Percentiles rank a stretch among this genome's conserved stretches.
These are phyloP conservation scores for Agrochola lychnidis DNA, from an alignment of 2,888 invertebrate species.

Conservation along the genomic window DNA sequence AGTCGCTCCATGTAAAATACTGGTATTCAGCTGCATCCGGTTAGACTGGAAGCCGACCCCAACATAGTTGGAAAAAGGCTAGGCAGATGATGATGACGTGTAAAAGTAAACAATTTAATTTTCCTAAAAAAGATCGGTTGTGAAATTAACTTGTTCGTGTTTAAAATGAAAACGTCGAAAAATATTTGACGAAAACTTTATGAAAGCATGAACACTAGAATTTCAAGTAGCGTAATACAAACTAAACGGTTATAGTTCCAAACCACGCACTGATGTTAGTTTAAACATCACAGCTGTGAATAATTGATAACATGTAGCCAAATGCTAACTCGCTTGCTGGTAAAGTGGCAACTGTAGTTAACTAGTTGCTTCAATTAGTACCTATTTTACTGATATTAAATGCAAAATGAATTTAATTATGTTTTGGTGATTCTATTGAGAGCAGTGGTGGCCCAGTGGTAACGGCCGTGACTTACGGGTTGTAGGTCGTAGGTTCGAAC, in stretches of 20 bases:
- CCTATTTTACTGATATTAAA: neutral
- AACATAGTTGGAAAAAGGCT: too few relatives aligned
- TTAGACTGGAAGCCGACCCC: too few relatives aligned
- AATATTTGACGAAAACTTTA: neutral
- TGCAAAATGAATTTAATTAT: neutral
- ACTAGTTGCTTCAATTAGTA: constrained; percentile 29
- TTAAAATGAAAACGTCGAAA: neutral
- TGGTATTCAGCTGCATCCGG: too few relatives aligned
- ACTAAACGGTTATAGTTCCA: constrained; percentile 17
- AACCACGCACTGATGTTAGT: constrained; percentile 45
- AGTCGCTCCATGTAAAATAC: too few relatives aligned
- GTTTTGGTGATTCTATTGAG: neutral
- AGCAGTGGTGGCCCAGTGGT: too few relatives aligned
- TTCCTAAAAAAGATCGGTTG: neutral
- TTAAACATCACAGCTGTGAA: constrained; percentile 40
- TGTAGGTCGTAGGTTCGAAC: too few relatives aligned
- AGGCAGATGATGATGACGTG: too few relatives aligned
- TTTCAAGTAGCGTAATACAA: constrained; percentile 1
- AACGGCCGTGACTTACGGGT: too few relatives aligned
- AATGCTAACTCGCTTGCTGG: constrained; percentile 37
- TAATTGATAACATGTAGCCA: constrained; percentile 42
- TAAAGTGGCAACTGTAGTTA: constrained; percentile 28
- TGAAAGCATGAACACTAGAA: constrained; percentile 11
- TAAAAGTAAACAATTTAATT: too few relatives aligned
- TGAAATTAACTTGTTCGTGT: neutral